Evolutionary conservation across 2,797 vertebrate genomes (phyloP).

Genomic region (Falco columbarius): DNA sequence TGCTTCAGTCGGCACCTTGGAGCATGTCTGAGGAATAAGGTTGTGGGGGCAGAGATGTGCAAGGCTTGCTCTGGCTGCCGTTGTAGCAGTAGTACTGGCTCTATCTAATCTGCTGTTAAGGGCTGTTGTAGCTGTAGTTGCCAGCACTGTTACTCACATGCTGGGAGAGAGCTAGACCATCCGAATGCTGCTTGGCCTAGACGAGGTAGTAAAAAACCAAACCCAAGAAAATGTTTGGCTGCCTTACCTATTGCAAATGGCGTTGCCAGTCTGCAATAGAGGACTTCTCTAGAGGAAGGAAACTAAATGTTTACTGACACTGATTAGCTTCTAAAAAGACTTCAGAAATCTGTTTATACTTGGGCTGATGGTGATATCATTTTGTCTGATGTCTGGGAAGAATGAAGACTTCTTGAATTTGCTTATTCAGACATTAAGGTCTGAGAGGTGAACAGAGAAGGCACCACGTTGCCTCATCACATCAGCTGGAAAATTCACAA

Average conservation of each 20-base stretch:
- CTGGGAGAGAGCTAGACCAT: neutral
- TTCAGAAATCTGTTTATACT: neutral
- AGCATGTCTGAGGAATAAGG: neutral
- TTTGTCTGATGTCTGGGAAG: conserved; percentile 11
- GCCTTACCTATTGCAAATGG: neutral
- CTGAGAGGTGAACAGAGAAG: neutral
- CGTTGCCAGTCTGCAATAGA: neutral
- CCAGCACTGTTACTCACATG: neutral
- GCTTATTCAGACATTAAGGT: neutral
- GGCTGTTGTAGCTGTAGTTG: neutral
- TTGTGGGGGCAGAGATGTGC: neutral
- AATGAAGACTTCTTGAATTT: neutral
- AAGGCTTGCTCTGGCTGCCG: neutral
- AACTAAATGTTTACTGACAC: neutral
- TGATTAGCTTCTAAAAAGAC: conserved; percentile 24
- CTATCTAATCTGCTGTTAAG: neutral
- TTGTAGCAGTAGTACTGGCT: neutral
- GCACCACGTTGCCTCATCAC: neutral
- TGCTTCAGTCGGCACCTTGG: neutral
- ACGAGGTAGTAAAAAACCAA: neutral
- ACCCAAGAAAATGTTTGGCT: neutral
- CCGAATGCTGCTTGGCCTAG: neutral
- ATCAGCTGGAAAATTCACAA: neutral
- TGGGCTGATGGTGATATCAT: neutral
- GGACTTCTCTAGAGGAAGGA: neutral